A percentile compares a stretch with the other conserved stretches of the same genome.
These are phyloP conservation scores for Leucophenga maculata DNA, from an alignment of 2,888 invertebrate species.

Conservation along the genomic window DNA sequence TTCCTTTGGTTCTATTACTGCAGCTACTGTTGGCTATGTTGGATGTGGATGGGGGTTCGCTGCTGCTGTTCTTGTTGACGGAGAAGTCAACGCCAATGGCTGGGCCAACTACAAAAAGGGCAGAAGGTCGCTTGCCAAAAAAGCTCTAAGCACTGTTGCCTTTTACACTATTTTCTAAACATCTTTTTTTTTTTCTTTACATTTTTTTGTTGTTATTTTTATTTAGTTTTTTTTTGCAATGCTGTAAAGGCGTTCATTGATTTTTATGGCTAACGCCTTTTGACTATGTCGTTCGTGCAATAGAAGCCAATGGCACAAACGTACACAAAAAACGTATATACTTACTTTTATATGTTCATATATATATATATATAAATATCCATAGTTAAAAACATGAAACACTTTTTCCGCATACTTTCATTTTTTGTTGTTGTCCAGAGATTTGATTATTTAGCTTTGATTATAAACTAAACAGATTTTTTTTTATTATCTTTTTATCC, in stretches of 20 bases:
- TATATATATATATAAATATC: too few species aligned
- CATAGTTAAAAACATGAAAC: slow-evolving; percentile 17
- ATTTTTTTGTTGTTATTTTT: slow-evolving; percentile 50
- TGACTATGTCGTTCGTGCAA: slow-evolving; percentile 1
- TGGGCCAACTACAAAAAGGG: slow-evolving; percentile 38
- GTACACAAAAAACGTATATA: not conserved
- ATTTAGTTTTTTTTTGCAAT: slow-evolving; percentile 12
- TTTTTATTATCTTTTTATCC: not conserved
- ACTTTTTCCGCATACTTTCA: not conserved
- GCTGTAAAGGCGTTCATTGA: slow-evolving; percentile 51
- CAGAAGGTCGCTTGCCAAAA: slow-evolving; percentile 45
- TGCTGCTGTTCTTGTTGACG: too few species aligned
- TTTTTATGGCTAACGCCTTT: slow-evolving; percentile 53
- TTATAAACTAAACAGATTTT: not conserved
- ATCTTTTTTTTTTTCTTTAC: slow-evolving; percentile 48
- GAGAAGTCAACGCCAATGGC: not conserved
- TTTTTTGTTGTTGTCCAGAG: slow-evolving; percentile 24
- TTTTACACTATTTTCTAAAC: slow-evolving; percentile 46
- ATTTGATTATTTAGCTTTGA: slow-evolving; percentile 16
- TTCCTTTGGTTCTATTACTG: too few species aligned
- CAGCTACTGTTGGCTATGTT: too few species aligned
- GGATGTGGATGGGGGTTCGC: too few species aligned
- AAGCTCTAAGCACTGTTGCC: slow-evolving; percentile 34
- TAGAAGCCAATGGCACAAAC: slow-evolving; percentile 37
- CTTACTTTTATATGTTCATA: too few species aligned